Evolutionary conservation across 2,113 vertebrate species (phyloP), one percentile per base, ranked within the genome.

Genomic region (Gnathonemus echidnorhynchus): DNA sequence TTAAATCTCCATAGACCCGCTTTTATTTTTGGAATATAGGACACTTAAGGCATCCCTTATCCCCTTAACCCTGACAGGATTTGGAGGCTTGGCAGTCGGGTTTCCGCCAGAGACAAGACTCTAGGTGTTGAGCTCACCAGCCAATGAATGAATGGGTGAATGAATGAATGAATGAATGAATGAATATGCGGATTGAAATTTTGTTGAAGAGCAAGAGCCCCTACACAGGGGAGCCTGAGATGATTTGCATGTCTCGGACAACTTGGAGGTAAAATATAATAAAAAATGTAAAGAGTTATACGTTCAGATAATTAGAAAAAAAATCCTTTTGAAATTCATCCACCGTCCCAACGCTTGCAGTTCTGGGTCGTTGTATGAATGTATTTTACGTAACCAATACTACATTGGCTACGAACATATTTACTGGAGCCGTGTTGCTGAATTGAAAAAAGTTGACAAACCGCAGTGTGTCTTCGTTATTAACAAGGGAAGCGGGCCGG

Each of bases 1-100:
- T 39, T 15, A 80, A 80, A 42, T 39, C 74, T 80, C 74, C 74
- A 39, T 70, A 70, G 62, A 70, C n/a, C 45, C 0, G 8, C 19
- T 86, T 49, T 86, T 86, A 86, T 49, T 86, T 86, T 86, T 86
- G 45, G 46, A 86, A 86, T 50, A 49, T 86, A 50, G 83, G 45
- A 86, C 45, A 86, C 74, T 80, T 80, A 80, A 15, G 35, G 35
- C 35, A 19, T 19, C 4, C 35, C 35, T 80, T 21, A 39, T 42
- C 74, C 15, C 74, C 45, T 86, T 86, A 13, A 49, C 42, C 83
- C 39, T 85, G 83, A 85, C 8, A 21, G 83, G 39, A 86, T 86
- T n/a, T 3, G n/a, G 1, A 86, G 24, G 46, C 17, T 24, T 84
- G 39, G 21, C 45, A 3, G 17, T 45, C 21, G 13, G 9, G 45